A percentile compares a stretch with the other conserved stretches of the same genome.
phyloP scores from a whole-genome alignment of 1,140 invertebrate species.

The Bradysia coprophila region DNA sequence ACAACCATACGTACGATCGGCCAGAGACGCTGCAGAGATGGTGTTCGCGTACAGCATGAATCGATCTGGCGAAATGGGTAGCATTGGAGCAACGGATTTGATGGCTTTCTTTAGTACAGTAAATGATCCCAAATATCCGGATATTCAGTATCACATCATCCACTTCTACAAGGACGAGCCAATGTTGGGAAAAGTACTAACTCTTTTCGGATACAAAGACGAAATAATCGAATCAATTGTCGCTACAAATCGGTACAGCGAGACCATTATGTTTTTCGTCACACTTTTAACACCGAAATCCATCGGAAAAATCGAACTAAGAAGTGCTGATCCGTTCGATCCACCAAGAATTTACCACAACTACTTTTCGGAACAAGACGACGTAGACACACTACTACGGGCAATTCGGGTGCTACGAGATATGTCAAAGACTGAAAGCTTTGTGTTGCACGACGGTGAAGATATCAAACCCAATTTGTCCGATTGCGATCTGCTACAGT shows the following conservation, averaged over 20 bases:
- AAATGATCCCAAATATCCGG: slow-evolving; percentile 70
- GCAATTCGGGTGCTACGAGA: slow-evolving; percentile 28
- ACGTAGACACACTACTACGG: slow-evolving; percentile 40
- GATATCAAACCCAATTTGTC: slow-evolving; percentile 25
- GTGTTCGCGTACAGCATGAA: slow-evolving; percentile 28
- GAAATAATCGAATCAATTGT: slow-evolving; percentile 15
- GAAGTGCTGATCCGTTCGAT: slow-evolving; percentile 35
- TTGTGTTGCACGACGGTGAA: slow-evolving; percentile 27
- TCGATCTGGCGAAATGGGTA: slow-evolving; percentile 52
- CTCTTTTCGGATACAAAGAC: not conserved
- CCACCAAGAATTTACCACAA: slow-evolving; percentile 58
- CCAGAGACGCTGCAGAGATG: slow-evolving; percentile 1
- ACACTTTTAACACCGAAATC: slow-evolving; percentile 28
- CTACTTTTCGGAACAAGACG: slow-evolving; percentile 41
- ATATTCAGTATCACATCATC: slow-evolving; percentile 52
- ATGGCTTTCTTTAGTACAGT: slow-evolving; percentile 36
- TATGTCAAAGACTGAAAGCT: slow-evolving; percentile 24
- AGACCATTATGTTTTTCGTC: slow-evolving; percentile 15
- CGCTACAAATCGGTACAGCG: not conserved
- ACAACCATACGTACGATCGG: slow-evolving; percentile 15
- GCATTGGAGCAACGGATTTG: slow-evolving; percentile 61
- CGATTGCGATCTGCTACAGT: slow-evolving; percentile 21
- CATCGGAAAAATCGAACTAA: slow-evolving; percentile 27
- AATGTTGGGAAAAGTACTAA: not conserved
- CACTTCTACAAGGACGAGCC: not conserved